Base-by-base conservation (phyloP, 2,888 invertebrate species). In the Sesia bembeciformis region DNA sequence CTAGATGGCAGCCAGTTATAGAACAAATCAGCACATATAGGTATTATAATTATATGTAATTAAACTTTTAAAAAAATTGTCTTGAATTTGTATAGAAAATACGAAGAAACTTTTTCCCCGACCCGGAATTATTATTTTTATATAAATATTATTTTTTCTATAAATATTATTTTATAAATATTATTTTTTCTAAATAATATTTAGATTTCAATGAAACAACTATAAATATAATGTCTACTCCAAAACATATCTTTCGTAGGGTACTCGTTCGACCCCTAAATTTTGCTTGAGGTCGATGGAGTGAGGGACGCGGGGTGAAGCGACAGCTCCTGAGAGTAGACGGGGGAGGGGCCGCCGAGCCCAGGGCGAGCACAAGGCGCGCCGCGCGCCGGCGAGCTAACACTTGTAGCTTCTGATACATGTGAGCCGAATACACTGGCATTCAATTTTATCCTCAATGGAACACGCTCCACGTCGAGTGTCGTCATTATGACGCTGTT, bases 341-440 rank as follows among this genome's bases (percentile, higher is more conserved):
- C 46, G 39, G 50, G 53, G n/a, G 39, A 46, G 23, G 51, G 42
- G 49, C 42, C 51, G 42, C 40, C 49, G 54, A 53, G 46, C 52
- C 43, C 50, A 43, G 56, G 52, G 49, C 55, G 54, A 42, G 51
- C 38, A 23, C 40, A 51, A 50, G 57, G 41, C 54, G 54, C 7
- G 43, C 41, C 40, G 57, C 49, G 49, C 38, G 40, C 6, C 50
- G 50, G 50, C 39, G 39, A 23, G 23, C 56, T 56, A 58, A 58
- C 61, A 64, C 64, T 64, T 61, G 63, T 64, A 59, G 64, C 58
- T 60, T 56, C 58, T 58, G 59, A 60, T 57, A 60, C 58, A 59
- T 58, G 55, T 53, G 50, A 23, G 23, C 23, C 23, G 53, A 53
- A 42, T 6, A 53, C 57, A 53, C 40, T 23, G 54, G 57, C 41